These are phyloP conservation scores for Frieseomelitta varia DNA, from an alignment of 1,140 invertebrate genomes.

Conservation along the genomic window DNA sequence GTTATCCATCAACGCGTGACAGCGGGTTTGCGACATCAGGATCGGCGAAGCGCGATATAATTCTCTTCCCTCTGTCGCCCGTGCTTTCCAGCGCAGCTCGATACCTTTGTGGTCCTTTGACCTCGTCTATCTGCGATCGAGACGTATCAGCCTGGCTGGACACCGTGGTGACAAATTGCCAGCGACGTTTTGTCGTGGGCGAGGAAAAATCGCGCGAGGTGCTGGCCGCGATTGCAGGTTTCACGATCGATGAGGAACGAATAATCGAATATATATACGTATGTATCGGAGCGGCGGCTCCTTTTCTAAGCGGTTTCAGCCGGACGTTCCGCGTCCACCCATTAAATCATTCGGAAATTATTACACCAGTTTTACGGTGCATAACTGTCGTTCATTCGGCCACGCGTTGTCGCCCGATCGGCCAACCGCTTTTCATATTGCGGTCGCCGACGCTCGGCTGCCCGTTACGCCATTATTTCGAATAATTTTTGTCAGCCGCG, in stretches of 20 bases:
- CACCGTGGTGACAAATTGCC: conserved; percentile 10
- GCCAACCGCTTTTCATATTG: conserved; percentile 46
- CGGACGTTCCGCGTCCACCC: neutral
- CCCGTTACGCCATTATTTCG: conserved; percentile 7
- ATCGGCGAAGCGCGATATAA: neutral
- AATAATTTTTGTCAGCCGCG: neutral
- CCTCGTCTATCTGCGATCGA: conserved; percentile 9
- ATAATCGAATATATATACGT: conserved; percentile 27
- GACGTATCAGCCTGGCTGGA: neutral
- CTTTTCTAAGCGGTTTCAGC: conserved; percentile 35
- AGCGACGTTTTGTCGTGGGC: neutral
- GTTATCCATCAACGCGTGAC: neutral
- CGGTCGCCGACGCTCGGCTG: neutral
- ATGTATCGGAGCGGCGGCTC: neutral
- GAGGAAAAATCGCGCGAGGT: neutral
- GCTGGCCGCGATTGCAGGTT: too few species aligned
- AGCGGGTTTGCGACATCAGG: neutral
- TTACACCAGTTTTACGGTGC: conserved; percentile 48
- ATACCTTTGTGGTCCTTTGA: neutral
- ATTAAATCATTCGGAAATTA: conserved; percentile 63
- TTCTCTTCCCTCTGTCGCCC: neutral
- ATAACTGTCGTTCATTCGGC: conserved; percentile 36
- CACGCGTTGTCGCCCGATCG: conserved; percentile 16
- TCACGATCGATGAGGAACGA: neutral
- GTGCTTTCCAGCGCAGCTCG: too few species aligned